Conservation (phyloP, 2,888 invertebrate genomes). For the Pomacea canaliculata region DNA sequence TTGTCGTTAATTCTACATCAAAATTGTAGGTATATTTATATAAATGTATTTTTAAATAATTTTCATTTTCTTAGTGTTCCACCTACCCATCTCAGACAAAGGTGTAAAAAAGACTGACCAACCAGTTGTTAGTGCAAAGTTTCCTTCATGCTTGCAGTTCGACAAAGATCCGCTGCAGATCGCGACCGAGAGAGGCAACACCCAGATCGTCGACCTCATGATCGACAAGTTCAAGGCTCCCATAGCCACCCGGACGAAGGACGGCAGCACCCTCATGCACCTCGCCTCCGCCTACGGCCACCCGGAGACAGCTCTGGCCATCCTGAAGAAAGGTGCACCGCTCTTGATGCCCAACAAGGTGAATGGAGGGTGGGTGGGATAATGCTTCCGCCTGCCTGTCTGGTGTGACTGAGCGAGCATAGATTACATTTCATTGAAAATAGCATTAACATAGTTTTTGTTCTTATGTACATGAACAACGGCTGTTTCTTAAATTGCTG, state of each 20-base stretch:
- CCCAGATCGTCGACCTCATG: constrained; percentile 92
- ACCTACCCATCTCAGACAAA: too few species aligned
- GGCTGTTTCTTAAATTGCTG: too few species aligned
- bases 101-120: too few species aligned
- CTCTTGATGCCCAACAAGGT: constrained; percentile 98
- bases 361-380: not conserved
- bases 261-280: constrained; percentile 98
- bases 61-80: too few species aligned
- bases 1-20: too few species aligned
- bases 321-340: constrained; percentile 98
- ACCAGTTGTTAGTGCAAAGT: too few species aligned
- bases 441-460: too few species aligned
- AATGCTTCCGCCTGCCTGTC: not conserved
- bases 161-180: constrained; percentile 97
- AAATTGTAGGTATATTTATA: too few species aligned
- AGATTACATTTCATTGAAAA: too few species aligned
- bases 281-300: constrained; percentile 97
- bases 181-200: constrained; percentile 97
- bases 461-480: too few species aligned
- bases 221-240: constrained; percentile 98
- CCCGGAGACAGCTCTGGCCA: constrained; percentile 97
- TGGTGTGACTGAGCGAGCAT: too few species aligned
- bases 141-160: constrained; percentile 64
- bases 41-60: too few species aligned
- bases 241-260: constrained; percentile 95